Evolutionary conservation across 2,113 vertebrate species (phyloP), one percentile per base, ranked within the genome.

Genomic region (Monopterus albus): DNA sequence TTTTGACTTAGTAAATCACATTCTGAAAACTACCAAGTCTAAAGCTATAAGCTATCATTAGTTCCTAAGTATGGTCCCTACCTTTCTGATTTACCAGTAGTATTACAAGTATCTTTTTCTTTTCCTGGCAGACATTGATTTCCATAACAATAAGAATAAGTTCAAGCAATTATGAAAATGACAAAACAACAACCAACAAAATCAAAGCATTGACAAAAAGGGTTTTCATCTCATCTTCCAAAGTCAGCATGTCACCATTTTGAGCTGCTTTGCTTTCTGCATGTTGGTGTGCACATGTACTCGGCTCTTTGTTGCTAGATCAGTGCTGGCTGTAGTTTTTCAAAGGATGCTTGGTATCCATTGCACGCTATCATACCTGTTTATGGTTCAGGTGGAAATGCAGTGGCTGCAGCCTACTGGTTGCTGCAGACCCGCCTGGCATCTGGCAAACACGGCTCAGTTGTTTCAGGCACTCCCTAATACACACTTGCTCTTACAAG

Each of bases 391-490:
- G 60, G 60, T 42, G 71, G 77, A 75, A 75, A 35, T 51, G 0
- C 13, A 55, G 70, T 10, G 64, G 72, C 69, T 77, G 75, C 64
- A 83, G 51, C 64, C 40, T 60, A 83, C 56, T 76, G 82, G 79
- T 43, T 66, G 51, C 7, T 61, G 18, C 42, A 40, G 84, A 80
- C 76, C 84, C 82, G 36, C 90, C 88, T 82, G 38, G 38, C 60
- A 55, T 87, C 78, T 88, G 84, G 84, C 76, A 79, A 78, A 67
- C 72, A 69, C 28, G 0, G 29, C 49, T 38, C 47, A 43, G 50
- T 76, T 23, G 38, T 68, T 84, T 28, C 78, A 77, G 79, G 46
- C 85, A 81, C 85, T 78, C 72, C 81, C 61, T 18, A 28, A 63
- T 21, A n/a, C 42, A 61, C 77, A 38, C 40, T 49, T 26, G 6